phyloP scores from a whole-genome alignment of 2,888 invertebrate species.

The Cantharis nigra region DNA sequence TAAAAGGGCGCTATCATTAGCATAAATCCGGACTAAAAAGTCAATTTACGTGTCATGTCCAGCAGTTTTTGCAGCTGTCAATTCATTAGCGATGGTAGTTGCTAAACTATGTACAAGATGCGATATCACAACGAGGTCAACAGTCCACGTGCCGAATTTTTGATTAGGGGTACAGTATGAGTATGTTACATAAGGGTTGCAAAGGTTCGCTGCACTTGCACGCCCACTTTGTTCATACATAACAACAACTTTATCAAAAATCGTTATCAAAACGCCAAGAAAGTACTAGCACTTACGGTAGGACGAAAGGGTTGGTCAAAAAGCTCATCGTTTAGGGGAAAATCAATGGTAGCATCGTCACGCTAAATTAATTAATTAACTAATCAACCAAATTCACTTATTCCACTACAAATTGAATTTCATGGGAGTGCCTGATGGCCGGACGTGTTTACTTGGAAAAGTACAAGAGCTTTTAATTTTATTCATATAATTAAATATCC shows the following conservation, averaged over 20 bases:
- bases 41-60: conserved; percentile 14
- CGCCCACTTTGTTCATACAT: conserved; percentile 7
- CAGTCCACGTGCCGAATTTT: conserved; percentile 11
- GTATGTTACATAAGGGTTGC: conserved; percentile 5
- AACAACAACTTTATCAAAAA: neutral
- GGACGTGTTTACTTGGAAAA: neutral
- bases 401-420: neutral
- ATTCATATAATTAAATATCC: neutral
- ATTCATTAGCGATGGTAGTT: conserved; percentile 17
- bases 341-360: neutral
- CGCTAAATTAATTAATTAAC: neutral
- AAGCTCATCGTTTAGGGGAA: neutral
- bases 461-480: neutral
- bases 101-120: conserved; percentile 11
- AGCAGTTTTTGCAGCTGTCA: conserved; percentile 18
- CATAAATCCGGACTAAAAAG: conserved; percentile 16
- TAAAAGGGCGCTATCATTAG: conserved; percentile 10
- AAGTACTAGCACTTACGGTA: neutral
- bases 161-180: conserved; percentile 6
- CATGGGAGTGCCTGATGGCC: neutral
- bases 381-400: neutral
- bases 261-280: neutral
- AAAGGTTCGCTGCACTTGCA: conserved; percentile 7
- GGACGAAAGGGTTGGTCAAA: neutral
- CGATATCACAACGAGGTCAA: conserved; percentile 5